These are phyloP conservation scores for Prosapia bicincta DNA, from an alignment of 2,888 invertebrate genomes.

Conservation along the genomic window DNA sequence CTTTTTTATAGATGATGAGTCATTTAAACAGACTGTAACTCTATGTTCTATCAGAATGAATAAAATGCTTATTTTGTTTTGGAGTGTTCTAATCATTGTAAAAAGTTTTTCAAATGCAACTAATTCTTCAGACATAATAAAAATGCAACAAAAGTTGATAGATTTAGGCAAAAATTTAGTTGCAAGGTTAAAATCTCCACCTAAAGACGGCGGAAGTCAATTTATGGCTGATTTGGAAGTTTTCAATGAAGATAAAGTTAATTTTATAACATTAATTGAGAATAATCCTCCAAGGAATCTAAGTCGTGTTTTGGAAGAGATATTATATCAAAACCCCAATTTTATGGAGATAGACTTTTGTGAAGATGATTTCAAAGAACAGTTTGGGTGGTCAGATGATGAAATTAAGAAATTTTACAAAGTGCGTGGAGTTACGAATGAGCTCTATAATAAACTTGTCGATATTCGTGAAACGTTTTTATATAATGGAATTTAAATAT, in stretches of 20 bases:
- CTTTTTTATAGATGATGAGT: no score
- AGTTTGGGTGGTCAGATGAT: background rate
- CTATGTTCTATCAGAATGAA: no score
- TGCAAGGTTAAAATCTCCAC: background rate
- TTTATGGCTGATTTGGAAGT: background rate
- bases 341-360: background rate
- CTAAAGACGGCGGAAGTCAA: background rate
- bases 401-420: background rate
- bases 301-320: background rate
- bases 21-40: no score
- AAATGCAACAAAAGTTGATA: background rate
- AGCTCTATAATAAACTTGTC: background rate
- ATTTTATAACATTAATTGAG: background rate
- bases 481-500: background rate
- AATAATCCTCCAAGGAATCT: background rate
- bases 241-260: background rate
- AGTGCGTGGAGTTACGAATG: background rate
- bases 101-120: background rate
- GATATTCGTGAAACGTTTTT: background rate
- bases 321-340: background rate
- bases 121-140: background rate
- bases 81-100: background rate
- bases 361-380: background rate
- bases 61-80: background rate
- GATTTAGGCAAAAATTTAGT: background rate